Evolutionary conservation across 2,797 vertebrate species (phyloP).

Genomic region (Clarias laeviceps): DNA sequence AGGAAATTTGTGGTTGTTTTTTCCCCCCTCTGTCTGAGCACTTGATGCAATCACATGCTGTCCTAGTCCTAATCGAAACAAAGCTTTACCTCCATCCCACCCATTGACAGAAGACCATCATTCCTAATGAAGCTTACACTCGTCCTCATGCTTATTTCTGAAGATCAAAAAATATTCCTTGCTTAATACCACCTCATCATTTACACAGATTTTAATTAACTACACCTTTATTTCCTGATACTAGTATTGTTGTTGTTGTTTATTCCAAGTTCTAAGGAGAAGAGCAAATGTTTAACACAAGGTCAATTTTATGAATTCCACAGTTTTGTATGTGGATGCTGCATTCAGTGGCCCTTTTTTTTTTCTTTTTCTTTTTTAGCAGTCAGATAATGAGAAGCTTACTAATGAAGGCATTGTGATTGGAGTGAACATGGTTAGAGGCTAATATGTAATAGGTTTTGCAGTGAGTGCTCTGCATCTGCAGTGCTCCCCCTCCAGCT

Average conservation of each 20-base stretch:
- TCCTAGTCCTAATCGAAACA: neutral
- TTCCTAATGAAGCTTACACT: neutral
- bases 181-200: neutral
- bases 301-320: conserved; percentile 13
- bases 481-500: conserved; percentile 45
- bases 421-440: conserved; percentile 42
- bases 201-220: conserved; percentile 6
- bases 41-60: neutral
- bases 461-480: conserved; percentile 45
- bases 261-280: neutral
- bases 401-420: conserved; percentile 49
- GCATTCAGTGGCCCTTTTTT: neutral
- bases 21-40: neutral
- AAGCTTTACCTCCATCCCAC: conserved; percentile 15
- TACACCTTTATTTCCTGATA: neutral
- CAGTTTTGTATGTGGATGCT: conserved; percentile 3
- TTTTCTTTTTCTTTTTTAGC: conserved; percentile 6
- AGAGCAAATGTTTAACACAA: neutral
- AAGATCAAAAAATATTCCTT: neutral
- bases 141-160: conserved; percentile 11
- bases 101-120: neutral
- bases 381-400: conserved; percentile 45
- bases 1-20: neutral
- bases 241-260: neutral
- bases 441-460: conserved; percentile 50